Conservation (phyloP, 1,140 invertebrate genomes). For the Argopecten irradians region DNA sequence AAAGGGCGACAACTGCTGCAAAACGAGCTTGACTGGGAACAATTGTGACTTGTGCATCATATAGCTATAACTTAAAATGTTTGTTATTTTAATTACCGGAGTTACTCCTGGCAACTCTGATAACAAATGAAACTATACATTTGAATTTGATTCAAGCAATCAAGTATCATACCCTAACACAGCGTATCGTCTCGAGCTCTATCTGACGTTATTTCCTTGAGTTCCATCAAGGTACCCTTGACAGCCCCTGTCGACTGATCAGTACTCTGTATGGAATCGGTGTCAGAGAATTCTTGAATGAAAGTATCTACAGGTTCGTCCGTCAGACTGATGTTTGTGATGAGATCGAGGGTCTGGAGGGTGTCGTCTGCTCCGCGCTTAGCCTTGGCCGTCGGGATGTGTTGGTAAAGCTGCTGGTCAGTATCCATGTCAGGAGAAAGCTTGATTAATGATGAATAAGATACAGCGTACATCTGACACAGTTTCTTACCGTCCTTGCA, state of each 20-base stretch:
- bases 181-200: neutral
- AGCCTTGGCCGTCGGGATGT: constrained; percentile 62
- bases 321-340: constrained; percentile 69
- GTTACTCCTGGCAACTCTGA: neutral
- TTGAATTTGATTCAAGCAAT: neutral
- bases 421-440: constrained; percentile 69
- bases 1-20: no score
- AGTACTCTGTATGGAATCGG: constrained; percentile 58
- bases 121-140: neutral
- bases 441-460: constrained; percentile 67
- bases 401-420: constrained; percentile 62
- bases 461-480: constrained; percentile 62
- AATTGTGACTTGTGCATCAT: no score
- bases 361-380: constrained; percentile 56
- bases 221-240: constrained; percentile 56
- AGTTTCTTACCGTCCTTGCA: constrained; percentile 65
- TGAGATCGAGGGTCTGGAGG: constrained; percentile 64
- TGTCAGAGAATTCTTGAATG: constrained; percentile 58
- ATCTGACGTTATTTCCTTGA: constrained; percentile 46
- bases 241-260: constrained; percentile 47
- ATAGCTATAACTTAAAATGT: neutral
- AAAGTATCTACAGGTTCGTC: constrained; percentile 61
- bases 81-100: neutral
- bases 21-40: no score
- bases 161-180: neutral